A percentile compares a stretch with the other conserved stretches of the same genome.
Conservation (phyloP, 2,113 vertebrate species). For the Callorhinus ursinus region DNA sequence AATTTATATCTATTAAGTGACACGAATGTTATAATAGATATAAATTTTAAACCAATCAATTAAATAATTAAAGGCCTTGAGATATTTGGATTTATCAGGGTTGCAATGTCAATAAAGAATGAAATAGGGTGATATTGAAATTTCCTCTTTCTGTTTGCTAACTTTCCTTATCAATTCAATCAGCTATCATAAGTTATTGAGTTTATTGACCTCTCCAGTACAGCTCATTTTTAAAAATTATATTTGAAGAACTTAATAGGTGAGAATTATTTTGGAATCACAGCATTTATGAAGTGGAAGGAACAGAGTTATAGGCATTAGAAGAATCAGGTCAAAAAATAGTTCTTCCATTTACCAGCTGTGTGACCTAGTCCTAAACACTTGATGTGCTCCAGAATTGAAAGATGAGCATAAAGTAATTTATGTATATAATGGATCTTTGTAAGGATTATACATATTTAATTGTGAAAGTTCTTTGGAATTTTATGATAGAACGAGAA, state of each 20-base stretch:
- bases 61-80: neutral
- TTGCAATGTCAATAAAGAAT: neutral
- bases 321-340: neutral
- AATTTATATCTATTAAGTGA: neutral
- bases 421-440: neutral
- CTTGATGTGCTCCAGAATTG: fast-evolving
- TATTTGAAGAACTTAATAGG: neutral
- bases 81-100: neutral
- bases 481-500: neutral
- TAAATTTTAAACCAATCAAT: neutral
- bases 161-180: neutral
- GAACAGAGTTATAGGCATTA: neutral
- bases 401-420: neutral
- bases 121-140: neutral
- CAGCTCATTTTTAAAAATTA: neutral
- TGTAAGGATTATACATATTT: neutral
- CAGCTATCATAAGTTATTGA: neutral
- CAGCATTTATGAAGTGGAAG: neutral
- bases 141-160: neutral
- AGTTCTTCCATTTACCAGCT: neutral
- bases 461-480: neutral
- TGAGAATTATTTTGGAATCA: neutral
- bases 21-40: neutral
- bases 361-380: neutral
- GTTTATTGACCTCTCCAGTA: neutral